A percentile compares a stretch with the other conserved stretches of the same genome.
Evolutionary conservation across 53 echinoderm and acorn worm species (phyloP).

Genomic region (Patiria pectinifera): DNA sequence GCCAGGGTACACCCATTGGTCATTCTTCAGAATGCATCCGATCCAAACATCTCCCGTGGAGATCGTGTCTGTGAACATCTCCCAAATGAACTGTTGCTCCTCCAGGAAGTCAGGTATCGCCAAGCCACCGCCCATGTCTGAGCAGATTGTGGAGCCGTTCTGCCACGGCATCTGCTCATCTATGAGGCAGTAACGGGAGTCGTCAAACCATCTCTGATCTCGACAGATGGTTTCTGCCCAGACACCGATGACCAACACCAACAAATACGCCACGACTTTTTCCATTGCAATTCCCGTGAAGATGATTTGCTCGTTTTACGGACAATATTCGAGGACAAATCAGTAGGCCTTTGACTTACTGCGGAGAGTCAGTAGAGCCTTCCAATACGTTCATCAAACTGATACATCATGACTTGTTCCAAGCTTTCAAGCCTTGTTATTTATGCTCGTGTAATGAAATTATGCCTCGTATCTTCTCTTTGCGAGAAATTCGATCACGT

Average conservation of each 20-base stretch:
- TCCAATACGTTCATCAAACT: too few species aligned
- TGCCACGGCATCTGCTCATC: not conserved
- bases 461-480: too few species aligned
- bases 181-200: not conserved
- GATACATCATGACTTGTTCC: too few species aligned
- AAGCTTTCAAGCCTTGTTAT: too few species aligned
- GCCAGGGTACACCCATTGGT: too few species aligned
- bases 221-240: not conserved
- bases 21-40: not conserved
- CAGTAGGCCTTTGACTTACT: too few species aligned
- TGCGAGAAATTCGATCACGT: too few species aligned
- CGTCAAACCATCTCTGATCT: not conserved
- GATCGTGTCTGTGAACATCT: not conserved
- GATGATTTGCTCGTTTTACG: too few species aligned
- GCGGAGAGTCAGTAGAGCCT: too few species aligned
- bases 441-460: too few species aligned
- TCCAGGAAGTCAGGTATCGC: slow-evolving; percentile 8
- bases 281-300: too few species aligned
- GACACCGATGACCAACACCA: not conserved
- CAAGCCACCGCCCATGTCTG: slow-evolving; percentile 27
- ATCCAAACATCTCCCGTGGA: not conserved
- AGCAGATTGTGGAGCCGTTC: slow-evolving; percentile 1
- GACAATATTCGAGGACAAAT: too few species aligned
- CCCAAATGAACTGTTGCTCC: slow-evolving; percentile 6
- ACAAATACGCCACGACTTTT: not conserved